Conservation (phyloP, 2,113 vertebrate genomes). For the Antechinus stuartii region DNA sequence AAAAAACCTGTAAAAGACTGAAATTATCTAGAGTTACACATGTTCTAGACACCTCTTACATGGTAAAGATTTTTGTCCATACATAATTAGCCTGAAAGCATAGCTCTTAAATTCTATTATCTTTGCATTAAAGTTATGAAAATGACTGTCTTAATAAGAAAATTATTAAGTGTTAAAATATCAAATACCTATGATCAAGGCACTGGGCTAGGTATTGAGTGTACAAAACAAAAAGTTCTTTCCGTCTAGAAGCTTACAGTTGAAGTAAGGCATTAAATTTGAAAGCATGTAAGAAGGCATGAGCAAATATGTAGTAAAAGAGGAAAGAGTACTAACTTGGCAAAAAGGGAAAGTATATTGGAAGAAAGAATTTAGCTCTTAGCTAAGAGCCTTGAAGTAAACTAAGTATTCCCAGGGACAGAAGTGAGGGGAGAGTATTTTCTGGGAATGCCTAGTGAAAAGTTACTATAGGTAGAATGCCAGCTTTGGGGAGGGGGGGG, state of each 20-base stretch:
- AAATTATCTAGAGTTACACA: neutral
- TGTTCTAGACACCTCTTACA: neutral
- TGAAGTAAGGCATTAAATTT: neutral
- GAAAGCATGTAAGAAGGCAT: neutral
- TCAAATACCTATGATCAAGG: no score
- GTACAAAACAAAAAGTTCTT: neutral
- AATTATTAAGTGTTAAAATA: no score
- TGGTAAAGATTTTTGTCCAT: neutral
- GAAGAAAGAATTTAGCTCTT: neutral
- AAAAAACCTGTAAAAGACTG: no score
- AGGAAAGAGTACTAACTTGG: neutral
- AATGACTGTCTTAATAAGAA: neutral
- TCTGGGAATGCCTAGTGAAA: neutral
- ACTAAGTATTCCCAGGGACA: neutral
- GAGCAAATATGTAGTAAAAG: neutral
- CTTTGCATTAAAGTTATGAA: neutral
- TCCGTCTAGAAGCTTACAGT: neutral
- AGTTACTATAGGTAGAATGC: neutral
- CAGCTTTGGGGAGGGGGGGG: no score
- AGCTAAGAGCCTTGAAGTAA: no score
- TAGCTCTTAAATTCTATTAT: neutral
- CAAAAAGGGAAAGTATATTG: neutral
- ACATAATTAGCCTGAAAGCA: neutral
- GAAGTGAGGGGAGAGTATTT: neutral
- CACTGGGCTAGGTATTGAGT: neutral